These are phyloP conservation scores for Heptranchias perlo DNA, from an alignment of 2,113 vertebrate genomes.

Conservation along the genomic window DNA sequence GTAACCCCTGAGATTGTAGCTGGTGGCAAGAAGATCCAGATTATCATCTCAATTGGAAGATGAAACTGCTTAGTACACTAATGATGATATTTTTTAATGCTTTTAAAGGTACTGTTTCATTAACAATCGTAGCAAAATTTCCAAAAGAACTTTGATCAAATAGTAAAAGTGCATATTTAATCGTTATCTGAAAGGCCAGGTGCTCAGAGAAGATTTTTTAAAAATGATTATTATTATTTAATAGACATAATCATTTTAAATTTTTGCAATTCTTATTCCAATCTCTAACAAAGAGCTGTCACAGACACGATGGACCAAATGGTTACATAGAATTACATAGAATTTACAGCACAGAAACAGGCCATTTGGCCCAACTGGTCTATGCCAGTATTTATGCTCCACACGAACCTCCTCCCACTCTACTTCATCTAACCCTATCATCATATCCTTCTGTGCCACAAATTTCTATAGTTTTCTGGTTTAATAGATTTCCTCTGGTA, in stretches of 20 bases:
- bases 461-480: no score
- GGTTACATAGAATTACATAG: no score
- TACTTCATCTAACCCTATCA: background rate
- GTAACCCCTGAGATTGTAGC: constrained; percentile 2
- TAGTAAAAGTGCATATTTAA: background rate
- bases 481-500: background rate
- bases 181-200: background rate
- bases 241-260: background rate
- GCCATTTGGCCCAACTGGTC: background rate
- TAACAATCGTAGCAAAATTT: background rate
- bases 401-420: background rate
- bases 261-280: background rate
- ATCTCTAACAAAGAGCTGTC: no score
- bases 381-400: background rate
- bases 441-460: background rate
- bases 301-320: background rate
- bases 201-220: background rate
- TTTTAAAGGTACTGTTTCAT: background rate
- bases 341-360: background rate
- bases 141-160: background rate
- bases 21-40: constrained; percentile 17
- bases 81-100: background rate
- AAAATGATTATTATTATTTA: background rate
- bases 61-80: background rate
- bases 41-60: constrained; percentile 19